phyloP scores from a whole-genome alignment of 2,113 vertebrate genomes.

The Gymnocephalus cernua region DNA sequence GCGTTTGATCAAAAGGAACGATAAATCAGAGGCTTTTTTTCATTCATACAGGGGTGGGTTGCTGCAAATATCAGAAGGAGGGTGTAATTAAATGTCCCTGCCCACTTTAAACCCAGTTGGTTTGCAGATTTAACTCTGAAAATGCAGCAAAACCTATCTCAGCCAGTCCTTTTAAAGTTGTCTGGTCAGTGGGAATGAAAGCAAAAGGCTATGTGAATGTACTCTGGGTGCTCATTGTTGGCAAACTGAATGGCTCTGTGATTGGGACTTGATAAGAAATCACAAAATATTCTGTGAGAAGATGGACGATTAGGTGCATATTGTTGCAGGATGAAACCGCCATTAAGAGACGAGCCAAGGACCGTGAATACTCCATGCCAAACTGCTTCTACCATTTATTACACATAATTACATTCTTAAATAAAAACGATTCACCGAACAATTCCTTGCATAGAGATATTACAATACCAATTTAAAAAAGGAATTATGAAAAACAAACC shows the following conservation, averaged over 20 bases:
- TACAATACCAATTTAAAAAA: constrained; percentile 99
- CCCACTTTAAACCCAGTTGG: constrained; percentile 12
- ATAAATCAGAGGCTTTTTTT: constrained; percentile 50
- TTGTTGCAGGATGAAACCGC: constrained; percentile 50
- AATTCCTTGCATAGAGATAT: constrained; percentile 99
- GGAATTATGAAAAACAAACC: constrained; percentile 99
- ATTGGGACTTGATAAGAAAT: constrained; percentile 68
- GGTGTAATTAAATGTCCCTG: constrained; percentile 37
- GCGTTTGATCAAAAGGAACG: constrained; percentile 61
- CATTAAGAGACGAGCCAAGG: constrained; percentile 68
- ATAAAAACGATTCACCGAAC: constrained; percentile 99
- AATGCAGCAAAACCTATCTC: constrained; percentile 3
- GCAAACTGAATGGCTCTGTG: constrained; percentile 56
- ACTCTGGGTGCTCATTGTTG: constrained; percentile 37
- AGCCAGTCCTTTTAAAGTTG: not conserved
- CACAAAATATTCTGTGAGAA: constrained; percentile 37
- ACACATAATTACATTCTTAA: constrained; percentile 99
- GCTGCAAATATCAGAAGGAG: constrained; percentile 43
- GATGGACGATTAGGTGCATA: constrained; percentile 58
- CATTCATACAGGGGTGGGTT: constrained; percentile 22
- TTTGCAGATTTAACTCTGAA: constrained; percentile 6
- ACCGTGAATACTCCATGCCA: constrained; percentile 81
- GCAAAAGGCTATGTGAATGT: constrained; percentile 17
- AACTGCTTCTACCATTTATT: constrained; percentile 99
- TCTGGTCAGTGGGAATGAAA: constrained; percentile 31